These are phyloP conservation scores for Ophioderma brevispina DNA, from an alignment of 35 echinoderm and acorn worm genomes.

Conservation along the genomic window DNA sequence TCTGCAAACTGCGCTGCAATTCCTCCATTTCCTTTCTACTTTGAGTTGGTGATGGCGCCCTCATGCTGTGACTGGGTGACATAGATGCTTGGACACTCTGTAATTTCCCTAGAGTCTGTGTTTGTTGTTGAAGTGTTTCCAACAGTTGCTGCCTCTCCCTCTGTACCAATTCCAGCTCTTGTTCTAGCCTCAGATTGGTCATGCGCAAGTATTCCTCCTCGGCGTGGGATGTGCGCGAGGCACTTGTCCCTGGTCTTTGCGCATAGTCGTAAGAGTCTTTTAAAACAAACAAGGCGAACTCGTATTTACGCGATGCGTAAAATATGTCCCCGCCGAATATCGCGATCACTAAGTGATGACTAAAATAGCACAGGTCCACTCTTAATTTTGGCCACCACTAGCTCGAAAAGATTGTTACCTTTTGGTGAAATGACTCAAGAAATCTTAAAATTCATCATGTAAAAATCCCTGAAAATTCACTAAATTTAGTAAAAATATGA, in stretches of 20 bases:
- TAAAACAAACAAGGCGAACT: neutral
- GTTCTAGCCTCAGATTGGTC: conserved; percentile 76
- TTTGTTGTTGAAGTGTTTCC: conserved; percentile 73
- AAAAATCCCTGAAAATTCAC: no score
- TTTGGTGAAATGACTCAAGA: no score
- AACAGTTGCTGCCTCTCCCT: conserved; percentile 73
- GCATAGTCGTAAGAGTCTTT: conserved; percentile 53
- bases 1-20: conserved; percentile 18
- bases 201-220: conserved; percentile 62
- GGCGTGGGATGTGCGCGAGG: neutral
- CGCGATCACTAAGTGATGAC: no score
- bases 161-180: conserved; percentile 75
- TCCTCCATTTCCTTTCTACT: neutral
- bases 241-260: conserved; percentile 20
- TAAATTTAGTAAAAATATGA: no score
- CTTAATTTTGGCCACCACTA: no score
- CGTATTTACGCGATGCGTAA: no score
- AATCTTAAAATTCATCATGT: no score
- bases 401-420: no score
- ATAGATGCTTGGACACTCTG: neutral
- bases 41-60: neutral
- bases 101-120: conserved; percentile 31
- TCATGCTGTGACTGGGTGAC: neutral
- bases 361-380: no score
- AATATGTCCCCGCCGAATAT: no score